Base-by-base conservation (phyloP, 2,797 vertebrate species). In the Lagodon rhomboides region DNA sequence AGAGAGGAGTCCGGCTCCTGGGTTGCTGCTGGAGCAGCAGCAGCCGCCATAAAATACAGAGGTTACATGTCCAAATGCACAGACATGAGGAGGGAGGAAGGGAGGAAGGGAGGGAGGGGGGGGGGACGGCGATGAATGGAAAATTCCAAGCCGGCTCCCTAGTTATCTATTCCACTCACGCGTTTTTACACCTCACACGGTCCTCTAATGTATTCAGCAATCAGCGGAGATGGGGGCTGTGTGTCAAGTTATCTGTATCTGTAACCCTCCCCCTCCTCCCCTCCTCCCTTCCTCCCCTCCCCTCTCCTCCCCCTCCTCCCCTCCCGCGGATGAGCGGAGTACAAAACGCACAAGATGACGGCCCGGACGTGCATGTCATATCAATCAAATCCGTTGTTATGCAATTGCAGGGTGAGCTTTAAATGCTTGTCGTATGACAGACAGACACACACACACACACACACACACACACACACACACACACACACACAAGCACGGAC, bases 151-250 rank as follows among this genome's bases (percentile, higher is more conserved):
- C 82, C 53, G 43, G 25, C 44, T 82, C 55, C 5, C 58, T 83
- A 17, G 55, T 92, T 93, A 89, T 89, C 51, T 77, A 94, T 95
- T 95, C 93, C 73, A 43, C 89, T 90, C 93, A 94, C 93, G 92
- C 68, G 51, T 89, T 60, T 77, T 82, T 84, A 86, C 89, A 69
- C 84, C 73, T 84, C 89, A 86, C 87, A 85, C 89, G 73, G 43
- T 60, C 75, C 68, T 85, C 64, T 91, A 84, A 91, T 88, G 79
- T 84, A 92, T 88, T 91, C 88, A 85, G 79, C 82, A 92, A 87
- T 91, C 88, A 91, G 85, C 58, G 43, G 75, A 64, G 78, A 85
- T 69, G 77, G 60, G 70, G 59, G 73, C 23, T 82, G 83, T 61
- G 85, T 87, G 83, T 90, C 82, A 84, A 80, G 79, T 72, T 76